Percentiles rank a stretch among this genome's conserved stretches.
These are phyloP conservation scores for Heliconius eleuchia DNA, from an alignment of 1,140 invertebrate genomes.

Conservation along the genomic window DNA sequence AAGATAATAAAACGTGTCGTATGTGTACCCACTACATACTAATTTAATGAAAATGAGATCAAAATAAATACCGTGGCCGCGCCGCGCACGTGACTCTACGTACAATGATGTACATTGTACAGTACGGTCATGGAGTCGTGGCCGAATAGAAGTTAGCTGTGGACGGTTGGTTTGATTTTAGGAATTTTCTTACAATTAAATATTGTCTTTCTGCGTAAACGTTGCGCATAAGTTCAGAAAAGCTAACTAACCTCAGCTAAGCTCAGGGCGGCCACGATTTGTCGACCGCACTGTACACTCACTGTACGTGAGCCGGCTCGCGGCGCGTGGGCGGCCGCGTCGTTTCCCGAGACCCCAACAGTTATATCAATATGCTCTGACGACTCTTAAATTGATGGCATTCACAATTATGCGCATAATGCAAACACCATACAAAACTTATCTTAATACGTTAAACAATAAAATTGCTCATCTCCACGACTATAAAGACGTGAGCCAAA, in stretches of 20 bases:
- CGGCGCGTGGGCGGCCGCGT: slow-evolving; percentile 57
- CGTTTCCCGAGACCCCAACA: slow-evolving; percentile 65
- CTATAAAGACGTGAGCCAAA: not conserved
- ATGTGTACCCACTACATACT: not conserved
- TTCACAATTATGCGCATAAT: slow-evolving; percentile 46
- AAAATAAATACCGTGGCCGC: slow-evolving; percentile 1
- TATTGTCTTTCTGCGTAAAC: too few species aligned
- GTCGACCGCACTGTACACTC: not conserved
- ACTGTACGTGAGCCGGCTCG: slow-evolving; percentile 29
- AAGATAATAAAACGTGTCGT: not conserved
- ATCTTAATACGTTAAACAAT: slow-evolving; percentile 15
- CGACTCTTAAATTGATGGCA: slow-evolving; percentile 51
- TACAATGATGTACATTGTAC: slow-evolving; percentile 9
- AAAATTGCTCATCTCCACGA: not conserved
- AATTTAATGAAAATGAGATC: slow-evolving; percentile 14
- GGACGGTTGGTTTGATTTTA: too few species aligned
- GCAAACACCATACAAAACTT: slow-evolving; percentile 21
- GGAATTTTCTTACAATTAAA: too few species aligned
- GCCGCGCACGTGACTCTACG: not conserved
- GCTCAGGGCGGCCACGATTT: too few species aligned
- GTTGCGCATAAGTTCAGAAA: too few species aligned
- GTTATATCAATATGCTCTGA: slow-evolving; percentile 67
- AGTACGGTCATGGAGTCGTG: not conserved
- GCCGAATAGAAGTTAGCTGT: too few species aligned
- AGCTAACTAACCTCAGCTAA: too few species aligned